Base-by-base conservation (phyloP, 1,140 invertebrate genomes). In the Rhynchophorus ferrugineus region DNA sequence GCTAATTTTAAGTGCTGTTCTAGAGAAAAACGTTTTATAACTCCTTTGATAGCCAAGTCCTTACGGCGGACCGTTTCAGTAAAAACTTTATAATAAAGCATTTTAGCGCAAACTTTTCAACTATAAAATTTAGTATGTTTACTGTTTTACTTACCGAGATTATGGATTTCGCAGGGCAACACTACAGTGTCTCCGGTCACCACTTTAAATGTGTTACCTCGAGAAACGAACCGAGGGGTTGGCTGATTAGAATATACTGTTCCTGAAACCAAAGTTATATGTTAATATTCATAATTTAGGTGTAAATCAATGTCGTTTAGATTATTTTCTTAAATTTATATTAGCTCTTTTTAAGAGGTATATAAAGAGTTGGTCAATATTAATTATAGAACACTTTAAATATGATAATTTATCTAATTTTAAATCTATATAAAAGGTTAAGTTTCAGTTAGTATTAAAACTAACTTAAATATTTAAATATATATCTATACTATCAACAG, bases 161-260 rank as follows among this genome's bases (percentile, higher is more conserved):
- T 83, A 56, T 85, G 81, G 11, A 86, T 83, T 72, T 85, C 81
- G 61, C 85, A 87, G 8, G 85, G 85, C 54, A 87, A 69, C 7
- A 83, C 74, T 3, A 86, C 70, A 0, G 81, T 85, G 62, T 87
- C 84, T 18, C 84, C 84, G 3, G 82, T 81, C 7, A 86, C 82
- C 0, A 81, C 82, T 50, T 82, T 72, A 70, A 83, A 85, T 20
- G 80, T 85, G 60, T 85, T 84, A 0, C 82, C 81, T 35, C 80
- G 71, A 0, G 83, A 84, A n/a, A 84, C 61, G 61, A 87, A 86
- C 49, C 78, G 75, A 0, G 85, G 84, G 18, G 37, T 42, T 17
- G 48, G 44, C 29, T 52, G 37, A 13, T 52, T 59, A 14, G 37
- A 41, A 16, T 48, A 56, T 8, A 56, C 52, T 2, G 54, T 24